Conservation (phyloP, 2,797 vertebrate species). For the Aselliscus stoliczkanus region DNA sequence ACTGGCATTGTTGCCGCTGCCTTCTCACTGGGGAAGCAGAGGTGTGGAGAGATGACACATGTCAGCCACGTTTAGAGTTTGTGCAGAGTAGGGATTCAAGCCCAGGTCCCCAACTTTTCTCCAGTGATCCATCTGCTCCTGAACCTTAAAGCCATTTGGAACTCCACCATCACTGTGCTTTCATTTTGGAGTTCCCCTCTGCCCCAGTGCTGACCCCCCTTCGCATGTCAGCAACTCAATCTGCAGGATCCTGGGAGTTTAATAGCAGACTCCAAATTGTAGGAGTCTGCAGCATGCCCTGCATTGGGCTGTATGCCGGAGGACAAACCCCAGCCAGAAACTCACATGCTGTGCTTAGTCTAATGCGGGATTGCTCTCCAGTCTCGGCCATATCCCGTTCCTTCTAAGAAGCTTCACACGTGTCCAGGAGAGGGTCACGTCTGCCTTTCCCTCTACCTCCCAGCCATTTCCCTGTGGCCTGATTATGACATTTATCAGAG, state of each 20-base stretch:
- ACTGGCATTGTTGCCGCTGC: neutral
- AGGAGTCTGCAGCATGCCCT: no score
- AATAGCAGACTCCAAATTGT: neutral
- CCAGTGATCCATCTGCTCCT: no score
- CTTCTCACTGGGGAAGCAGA: neutral
- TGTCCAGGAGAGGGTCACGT: rapidly evolving
- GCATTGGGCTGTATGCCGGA: neutral
- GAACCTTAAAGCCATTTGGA: neutral
- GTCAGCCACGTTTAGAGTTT: neutral
- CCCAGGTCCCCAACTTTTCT: neutral
- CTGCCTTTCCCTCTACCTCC: rapidly evolving
- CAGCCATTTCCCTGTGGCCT: neutral
- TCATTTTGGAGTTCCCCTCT: neutral
- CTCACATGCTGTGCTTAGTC: neutral
- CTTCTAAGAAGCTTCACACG: neutral
- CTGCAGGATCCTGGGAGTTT: neutral
- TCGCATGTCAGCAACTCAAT: neutral
- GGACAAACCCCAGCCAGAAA: neutral
- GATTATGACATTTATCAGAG: neutral
- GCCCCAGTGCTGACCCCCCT: neutral
- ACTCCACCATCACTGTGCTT: neutral
- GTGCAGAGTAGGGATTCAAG: neutral
- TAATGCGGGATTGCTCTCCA: neutral
- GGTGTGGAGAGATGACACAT: rapidly evolving
- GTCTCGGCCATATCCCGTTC: neutral